A percentile compares a stretch with the other conserved stretches of the same genome.
phyloP scores from a whole-genome alignment of 1,140 invertebrate species.

The Cardiocondyla obscurior region DNA sequence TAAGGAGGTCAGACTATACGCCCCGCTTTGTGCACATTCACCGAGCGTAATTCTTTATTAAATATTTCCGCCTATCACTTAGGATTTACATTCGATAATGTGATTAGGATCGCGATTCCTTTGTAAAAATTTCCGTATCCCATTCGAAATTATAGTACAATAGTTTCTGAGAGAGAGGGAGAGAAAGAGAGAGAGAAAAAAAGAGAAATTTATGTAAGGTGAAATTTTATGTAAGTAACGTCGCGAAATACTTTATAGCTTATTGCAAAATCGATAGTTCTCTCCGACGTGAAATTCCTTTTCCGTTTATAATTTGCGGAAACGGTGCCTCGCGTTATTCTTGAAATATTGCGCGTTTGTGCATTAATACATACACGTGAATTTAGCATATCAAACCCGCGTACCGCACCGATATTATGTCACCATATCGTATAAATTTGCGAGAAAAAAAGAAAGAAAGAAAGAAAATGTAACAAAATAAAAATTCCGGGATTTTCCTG shows the following conservation, averaged over 20 bases:
- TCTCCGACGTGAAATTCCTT: slow-evolving; percentile 3
- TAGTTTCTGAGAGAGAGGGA: too few species aligned
- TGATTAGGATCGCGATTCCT: neutral
- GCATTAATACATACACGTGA: slow-evolving; percentile 4
- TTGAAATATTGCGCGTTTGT: neutral
- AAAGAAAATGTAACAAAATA: neutral
- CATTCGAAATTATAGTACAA: neutral
- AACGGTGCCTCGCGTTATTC: neutral
- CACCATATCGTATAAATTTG: neutral
- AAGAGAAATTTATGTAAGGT: slow-evolving; percentile 11
- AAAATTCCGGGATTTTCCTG: slow-evolving; percentile 17
- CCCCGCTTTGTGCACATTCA: slow-evolving; percentile 30
- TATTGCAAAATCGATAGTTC: slow-evolving; percentile 29
- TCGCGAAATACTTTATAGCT: slow-evolving; percentile 15
- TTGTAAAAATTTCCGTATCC: neutral
- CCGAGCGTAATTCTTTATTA: slow-evolving; percentile 45
- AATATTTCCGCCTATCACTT: slow-evolving; percentile 41
- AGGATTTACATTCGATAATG: neutral
- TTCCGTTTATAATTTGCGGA: slow-evolving; percentile 1
- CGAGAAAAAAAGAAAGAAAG: too few species aligned
- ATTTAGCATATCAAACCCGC: neutral
- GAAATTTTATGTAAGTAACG: neutral
- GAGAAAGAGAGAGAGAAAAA: too few species aligned
- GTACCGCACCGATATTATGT: neutral
- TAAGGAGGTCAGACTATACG: slow-evolving; percentile 27